Percentiles rank a stretch among this genome's conserved stretches.
Evolutionary conservation across 2,888 invertebrate species (phyloP).

Genomic region (Andrena trimmerana): DNA sequence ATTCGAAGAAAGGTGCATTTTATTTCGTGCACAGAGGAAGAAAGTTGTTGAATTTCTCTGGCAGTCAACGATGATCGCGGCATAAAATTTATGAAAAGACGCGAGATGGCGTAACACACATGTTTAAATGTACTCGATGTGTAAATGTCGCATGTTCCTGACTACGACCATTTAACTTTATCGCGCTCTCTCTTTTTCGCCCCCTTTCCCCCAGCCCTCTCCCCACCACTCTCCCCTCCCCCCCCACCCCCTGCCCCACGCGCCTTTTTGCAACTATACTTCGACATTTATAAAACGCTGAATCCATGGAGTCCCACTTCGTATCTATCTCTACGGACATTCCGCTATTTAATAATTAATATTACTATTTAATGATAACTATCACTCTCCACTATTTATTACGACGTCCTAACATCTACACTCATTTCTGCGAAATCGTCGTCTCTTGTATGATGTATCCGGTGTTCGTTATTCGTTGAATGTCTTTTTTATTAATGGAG

Average conservation of each 20-base stretch:
- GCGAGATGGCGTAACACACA: conserved; percentile 55
- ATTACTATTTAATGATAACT: conserved; percentile 48
- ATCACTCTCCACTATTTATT: conserved; percentile 69
- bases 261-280: conserved; percentile 47
- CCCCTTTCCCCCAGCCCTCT: conserved; percentile 48
- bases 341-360: conserved; percentile 42
- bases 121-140: conserved; percentile 78
- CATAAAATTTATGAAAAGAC: conserved; percentile 41
- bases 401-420: conserved; percentile 43
- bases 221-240: conserved; percentile 14
- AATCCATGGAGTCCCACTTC: conserved; percentile 40
- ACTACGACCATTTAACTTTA: conserved; percentile 75
- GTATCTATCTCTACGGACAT: conserved; percentile 51
- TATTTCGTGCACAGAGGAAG: not conserved
- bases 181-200: conserved; percentile 71
- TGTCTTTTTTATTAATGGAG: conserved; percentile 80
- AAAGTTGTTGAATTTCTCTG: conserved; percentile 2
- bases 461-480: conserved; percentile 73
- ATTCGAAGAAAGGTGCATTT: not conserved
- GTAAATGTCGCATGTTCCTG: conserved; percentile 83
- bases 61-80: conserved; percentile 23
- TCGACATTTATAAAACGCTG: conserved; percentile 41
- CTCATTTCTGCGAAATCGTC: conserved; percentile 67
- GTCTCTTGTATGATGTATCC: conserved; percentile 62
- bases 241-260: too few species aligned